phyloP scores from a whole-genome alignment of 2,797 vertebrate genomes.

The Molossus molossus region DNA sequence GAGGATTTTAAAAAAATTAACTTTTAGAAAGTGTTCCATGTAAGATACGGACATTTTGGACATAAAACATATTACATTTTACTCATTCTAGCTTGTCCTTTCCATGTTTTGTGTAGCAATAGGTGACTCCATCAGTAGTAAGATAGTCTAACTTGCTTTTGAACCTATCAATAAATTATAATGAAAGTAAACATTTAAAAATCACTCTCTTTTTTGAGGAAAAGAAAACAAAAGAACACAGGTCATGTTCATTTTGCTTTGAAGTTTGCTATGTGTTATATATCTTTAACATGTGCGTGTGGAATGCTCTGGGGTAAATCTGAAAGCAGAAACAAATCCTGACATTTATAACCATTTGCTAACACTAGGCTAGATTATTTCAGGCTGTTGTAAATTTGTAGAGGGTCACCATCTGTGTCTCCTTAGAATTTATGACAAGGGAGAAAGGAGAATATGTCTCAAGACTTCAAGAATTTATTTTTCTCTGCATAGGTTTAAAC shows the following conservation, averaged over 20 bases:
- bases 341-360: slow-evolving; percentile 65
- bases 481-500: not conserved
- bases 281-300: not conserved
- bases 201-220: not conserved
- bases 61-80: not conserved
- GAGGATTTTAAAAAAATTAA: not conserved
- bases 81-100: not conserved
- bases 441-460: slow-evolving; percentile 10
- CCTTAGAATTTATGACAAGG: slow-evolving; percentile 62
- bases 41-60: not conserved
- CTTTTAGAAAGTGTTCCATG: not conserved
- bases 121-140: not conserved
- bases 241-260: slow-evolving; percentile 1
- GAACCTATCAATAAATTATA: not conserved
- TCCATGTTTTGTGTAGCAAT: not conserved
- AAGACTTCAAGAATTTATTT: not conserved
- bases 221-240: not conserved
- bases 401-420: slow-evolving; percentile 68
- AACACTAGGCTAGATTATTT: slow-evolving; percentile 50
- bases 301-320: slow-evolving; percentile 38
- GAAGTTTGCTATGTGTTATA: not conserved
- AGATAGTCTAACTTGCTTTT: not conserved
- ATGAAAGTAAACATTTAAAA: slow-evolving; percentile 23
- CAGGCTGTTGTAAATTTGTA: slow-evolving; percentile 48
- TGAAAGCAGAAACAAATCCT: slow-evolving; percentile 61